Evolutionary conservation across 2,113 vertebrate species (phyloP), one percentile per base, ranked within the genome.

Genomic region (Passer montanus): DNA sequence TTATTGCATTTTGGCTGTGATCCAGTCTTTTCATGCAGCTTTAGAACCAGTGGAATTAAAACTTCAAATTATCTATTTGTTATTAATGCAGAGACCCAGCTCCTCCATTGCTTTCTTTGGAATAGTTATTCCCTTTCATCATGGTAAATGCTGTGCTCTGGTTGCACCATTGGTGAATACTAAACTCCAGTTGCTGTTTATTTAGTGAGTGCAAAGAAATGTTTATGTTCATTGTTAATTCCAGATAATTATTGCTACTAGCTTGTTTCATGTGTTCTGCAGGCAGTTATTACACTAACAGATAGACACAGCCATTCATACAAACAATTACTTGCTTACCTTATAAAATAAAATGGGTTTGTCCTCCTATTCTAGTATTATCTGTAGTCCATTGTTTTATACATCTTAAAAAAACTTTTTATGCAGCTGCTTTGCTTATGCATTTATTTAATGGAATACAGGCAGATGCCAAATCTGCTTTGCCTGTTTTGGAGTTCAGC

Each of bases 211-310:
- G 44, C 47, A 94, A 87, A 95, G 43, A 90, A 95, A 77, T 85
- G 55, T 96, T 88, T 94, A 69, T 56, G 41, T 80, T 74, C 56
- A 18, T 87, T 9, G 44, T 77, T 93, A 94, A 88, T 96, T 94
- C 50, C 35, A 72, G 74, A 20, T 87, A 94, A 95, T 96, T 96
- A 82, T 87, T 97, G 91, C 84, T 91, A 58, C 95, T 96, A 84
- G 20, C 63, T 94, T 66, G 26, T 93, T 91, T 85, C 15, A 30
- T 87, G 24, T 60, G 62, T 90, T 95, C 84, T 94, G 66, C 39
- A 53, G 76, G 66, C 78, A 78, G 84, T 84, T 92, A 77, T 95
- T 94, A 84, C 58, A 53, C 58, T 96, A 96, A 91, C 60, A 70
- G 75, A 49, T 49, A 93, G 84, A 75, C 41, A 28, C 47, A 56